Percentiles rank a stretch among this genome's conserved stretches.
Conservation (phyloP, 2,797 vertebrate species). For the Tokudaia tokunoshimensis region DNA sequence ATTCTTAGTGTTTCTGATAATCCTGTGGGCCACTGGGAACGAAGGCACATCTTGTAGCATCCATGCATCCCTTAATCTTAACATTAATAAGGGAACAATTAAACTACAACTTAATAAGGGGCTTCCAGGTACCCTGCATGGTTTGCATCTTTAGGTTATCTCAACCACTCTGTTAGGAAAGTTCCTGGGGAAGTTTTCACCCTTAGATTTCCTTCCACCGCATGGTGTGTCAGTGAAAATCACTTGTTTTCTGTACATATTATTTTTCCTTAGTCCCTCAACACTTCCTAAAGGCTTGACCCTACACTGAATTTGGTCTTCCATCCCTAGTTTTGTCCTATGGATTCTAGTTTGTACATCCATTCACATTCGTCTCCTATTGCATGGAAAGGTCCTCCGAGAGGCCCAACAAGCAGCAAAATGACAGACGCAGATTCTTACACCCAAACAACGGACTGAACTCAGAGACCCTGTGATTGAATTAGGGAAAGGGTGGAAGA, state of each 20-base stretch:
- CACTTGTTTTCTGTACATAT: not conserved
- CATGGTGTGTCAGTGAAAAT: not conserved
- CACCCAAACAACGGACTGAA: too few relatives aligned
- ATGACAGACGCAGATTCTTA: too few relatives aligned
- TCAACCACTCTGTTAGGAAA: not conserved
- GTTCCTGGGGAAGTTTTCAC: too few relatives aligned
- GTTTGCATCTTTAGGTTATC: not conserved
- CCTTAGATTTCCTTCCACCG: not conserved
- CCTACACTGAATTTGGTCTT: not conserved
- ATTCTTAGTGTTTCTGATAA: not conserved
- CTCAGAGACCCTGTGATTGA: too few relatives aligned
- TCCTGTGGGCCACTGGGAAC: not conserved
- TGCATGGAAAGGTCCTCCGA: not conserved
- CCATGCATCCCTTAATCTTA: not conserved
- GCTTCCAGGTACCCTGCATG: not conserved
- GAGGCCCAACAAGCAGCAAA: too few relatives aligned
- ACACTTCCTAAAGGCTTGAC: not conserved
- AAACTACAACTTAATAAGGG: not conserved
- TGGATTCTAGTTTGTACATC: not conserved
- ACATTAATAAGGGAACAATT: not conserved
- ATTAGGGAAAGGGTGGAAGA: too few relatives aligned
- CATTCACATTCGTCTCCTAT: not conserved
- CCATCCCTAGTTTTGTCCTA: not conserved
- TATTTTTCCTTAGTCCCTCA: not conserved
- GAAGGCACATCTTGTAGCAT: not conserved